These are phyloP conservation scores for Apostichopus leukothele DNA, from an alignment of 53 echinoderm and acorn worm species.

Conservation along the genomic window DNA sequence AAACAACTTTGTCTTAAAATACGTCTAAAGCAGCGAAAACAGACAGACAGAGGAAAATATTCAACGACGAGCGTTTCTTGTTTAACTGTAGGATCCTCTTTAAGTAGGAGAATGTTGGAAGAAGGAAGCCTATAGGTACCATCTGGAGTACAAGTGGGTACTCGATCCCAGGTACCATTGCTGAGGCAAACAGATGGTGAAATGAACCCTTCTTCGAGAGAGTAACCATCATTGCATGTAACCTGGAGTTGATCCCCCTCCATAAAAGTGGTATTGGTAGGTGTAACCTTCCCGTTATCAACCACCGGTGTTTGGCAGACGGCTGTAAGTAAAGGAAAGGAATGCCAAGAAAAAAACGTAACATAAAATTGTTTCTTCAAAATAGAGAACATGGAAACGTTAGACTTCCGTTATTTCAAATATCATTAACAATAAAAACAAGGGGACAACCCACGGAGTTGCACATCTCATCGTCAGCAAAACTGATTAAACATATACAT, in stretches of 20 bases:
- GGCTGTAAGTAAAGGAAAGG: neutral
- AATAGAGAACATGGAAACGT: neutral
- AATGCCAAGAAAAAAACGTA: neutral
- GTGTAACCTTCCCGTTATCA: neutral
- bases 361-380: neutral
- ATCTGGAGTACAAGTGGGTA: neutral
- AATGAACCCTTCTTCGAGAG: neutral
- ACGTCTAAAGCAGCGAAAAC: too few species aligned
- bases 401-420: too few species aligned
- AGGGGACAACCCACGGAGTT: too few species aligned
- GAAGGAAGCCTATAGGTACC: neutral
- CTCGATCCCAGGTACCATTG: constrained; percentile 2
- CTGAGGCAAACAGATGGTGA: neutral
- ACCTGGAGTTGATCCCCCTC: neutral
- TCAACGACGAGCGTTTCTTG: too few species aligned
- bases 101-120: neutral
- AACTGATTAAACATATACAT: too few species aligned
- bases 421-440: too few species aligned
- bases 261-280: neutral
- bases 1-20: too few species aligned
- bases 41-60: too few species aligned
- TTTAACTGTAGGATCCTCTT: too few species aligned
- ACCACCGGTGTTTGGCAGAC: neutral
- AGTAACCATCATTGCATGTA: constrained; percentile 7
- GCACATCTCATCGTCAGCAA: too few species aligned